A percentile compares a stretch with the other conserved stretches of the same genome.
These are phyloP conservation scores for Torymus aiolomorphi DNA, from an alignment of 2,888 invertebrate genomes.

Conservation along the genomic window DNA sequence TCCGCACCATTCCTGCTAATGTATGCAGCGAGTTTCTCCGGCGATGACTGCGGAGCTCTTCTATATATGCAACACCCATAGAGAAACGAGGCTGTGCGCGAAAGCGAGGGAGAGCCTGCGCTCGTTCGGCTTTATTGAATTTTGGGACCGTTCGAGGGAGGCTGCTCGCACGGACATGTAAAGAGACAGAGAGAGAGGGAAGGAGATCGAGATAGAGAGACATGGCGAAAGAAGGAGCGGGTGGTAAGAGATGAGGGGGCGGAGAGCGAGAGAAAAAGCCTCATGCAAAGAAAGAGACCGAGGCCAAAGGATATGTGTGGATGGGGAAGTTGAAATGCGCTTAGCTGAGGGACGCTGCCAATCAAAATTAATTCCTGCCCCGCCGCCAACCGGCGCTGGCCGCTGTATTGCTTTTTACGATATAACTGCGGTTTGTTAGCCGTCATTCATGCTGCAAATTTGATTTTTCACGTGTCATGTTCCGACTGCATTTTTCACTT, in stretches of 20 bases:
- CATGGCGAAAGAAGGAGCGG: constrained; percentile 29
- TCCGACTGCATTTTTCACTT: constrained; percentile 51
- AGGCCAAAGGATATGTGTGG: constrained; percentile 35
- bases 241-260: background rate
- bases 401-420: constrained; percentile 74
- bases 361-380: constrained; percentile 74
- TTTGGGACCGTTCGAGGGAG: constrained; percentile 72
- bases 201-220: constrained; percentile 18
- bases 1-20: constrained; percentile 67
- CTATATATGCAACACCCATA: constrained; percentile 61
- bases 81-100: constrained; percentile 49
- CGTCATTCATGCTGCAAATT: constrained; percentile 74
- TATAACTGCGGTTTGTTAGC: constrained; percentile 76
- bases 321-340: constrained; percentile 21
- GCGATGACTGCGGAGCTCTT: constrained; percentile 68
- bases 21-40: constrained; percentile 68
- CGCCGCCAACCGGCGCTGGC: constrained; percentile 15
- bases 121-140: constrained; percentile 75
- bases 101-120: constrained; percentile 64
- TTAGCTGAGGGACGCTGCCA: constrained; percentile 64
- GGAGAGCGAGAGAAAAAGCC: too few relatives aligned
- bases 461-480: constrained; percentile 65
- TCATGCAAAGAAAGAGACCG: background rate
- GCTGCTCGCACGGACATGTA: constrained; percentile 31
- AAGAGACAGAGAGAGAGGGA: constrained; percentile 56